phyloP scores from a whole-genome alignment of 2,888 invertebrate species.

The Griposia aprilina region DNA sequence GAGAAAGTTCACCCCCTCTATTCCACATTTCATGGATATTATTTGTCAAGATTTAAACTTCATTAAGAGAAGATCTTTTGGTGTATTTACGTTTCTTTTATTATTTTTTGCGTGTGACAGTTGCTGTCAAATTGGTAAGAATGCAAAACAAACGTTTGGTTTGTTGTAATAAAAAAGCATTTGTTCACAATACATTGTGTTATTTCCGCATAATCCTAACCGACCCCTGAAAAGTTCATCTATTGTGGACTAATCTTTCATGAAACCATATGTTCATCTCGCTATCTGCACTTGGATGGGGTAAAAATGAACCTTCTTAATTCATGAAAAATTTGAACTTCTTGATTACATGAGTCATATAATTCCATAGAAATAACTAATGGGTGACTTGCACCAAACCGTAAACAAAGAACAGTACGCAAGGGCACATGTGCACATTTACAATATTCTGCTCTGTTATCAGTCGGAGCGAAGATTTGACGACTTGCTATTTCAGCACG shows the following conservation, averaged over 20 bases:
- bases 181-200: no score
- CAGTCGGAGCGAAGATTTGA: conserved; percentile 32
- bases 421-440: conserved; percentile 12
- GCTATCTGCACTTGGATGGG: neutral
- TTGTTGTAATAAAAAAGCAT: no score
- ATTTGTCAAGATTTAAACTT: no score
- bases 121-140: no score
- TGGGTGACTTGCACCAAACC: conserved; percentile 1
- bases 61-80: no score
- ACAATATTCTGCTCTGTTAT: conserved; percentile 26
- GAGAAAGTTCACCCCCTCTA: no score
- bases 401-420: conserved; percentile 43
- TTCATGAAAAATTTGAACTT: conserved; percentile 9
- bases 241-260: neutral
- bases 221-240: no score
- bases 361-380: conserved; percentile 18
- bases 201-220: no score
- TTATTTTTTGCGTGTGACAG: no score
- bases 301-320: neutral
- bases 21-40: no score
- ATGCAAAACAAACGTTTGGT: no score
- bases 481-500: conserved; percentile 36
- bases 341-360: conserved; percentile 10
- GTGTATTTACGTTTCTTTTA: no score
- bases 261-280: neutral